Percentiles rank a stretch among this genome's conserved stretches.
phyloP scores from a whole-genome alignment of 2,113 vertebrate species.

The Maccullochella peelii region DNA sequence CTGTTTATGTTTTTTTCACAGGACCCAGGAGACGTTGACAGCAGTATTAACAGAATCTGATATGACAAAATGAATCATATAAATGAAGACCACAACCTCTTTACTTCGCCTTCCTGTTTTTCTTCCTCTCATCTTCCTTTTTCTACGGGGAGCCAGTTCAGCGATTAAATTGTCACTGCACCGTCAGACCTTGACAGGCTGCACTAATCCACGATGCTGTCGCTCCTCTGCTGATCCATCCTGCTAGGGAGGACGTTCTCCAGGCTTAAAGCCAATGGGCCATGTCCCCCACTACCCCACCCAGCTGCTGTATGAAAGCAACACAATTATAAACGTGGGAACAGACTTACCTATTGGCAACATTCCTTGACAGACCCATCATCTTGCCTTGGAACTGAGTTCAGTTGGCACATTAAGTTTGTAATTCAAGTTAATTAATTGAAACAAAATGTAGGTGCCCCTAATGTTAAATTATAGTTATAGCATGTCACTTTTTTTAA shows the following conservation, averaged over 20 bases:
- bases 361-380: constrained; percentile 16
- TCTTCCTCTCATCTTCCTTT: constrained; percentile 52
- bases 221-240: constrained; percentile 68
- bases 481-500: background rate
- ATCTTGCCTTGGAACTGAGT: background rate
- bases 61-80: constrained; percentile 81
- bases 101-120: constrained; percentile 58
- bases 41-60: constrained; percentile 77
- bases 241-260: constrained; percentile 64
- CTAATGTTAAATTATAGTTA: background rate
- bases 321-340: constrained; percentile 59
- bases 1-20: constrained; percentile 32
- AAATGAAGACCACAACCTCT: constrained; percentile 77
- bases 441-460: background rate
- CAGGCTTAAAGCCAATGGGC: constrained; percentile 76
- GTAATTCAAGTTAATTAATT: constrained; percentile 7
- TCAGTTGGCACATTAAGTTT: constrained; percentile 33
- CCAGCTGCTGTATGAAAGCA: constrained; percentile 50
- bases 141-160: constrained; percentile 66
- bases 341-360: constrained; percentile 60
- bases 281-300: constrained; percentile 59
- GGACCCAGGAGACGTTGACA: constrained; percentile 61
- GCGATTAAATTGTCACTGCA: constrained; percentile 83
- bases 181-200: constrained; percentile 80
- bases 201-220: constrained; percentile 80